Evolutionary conservation across 1,140 invertebrate species (phyloP), one percentile per base, ranked within the genome.

Genomic region (Calliphora vicina): DNA sequence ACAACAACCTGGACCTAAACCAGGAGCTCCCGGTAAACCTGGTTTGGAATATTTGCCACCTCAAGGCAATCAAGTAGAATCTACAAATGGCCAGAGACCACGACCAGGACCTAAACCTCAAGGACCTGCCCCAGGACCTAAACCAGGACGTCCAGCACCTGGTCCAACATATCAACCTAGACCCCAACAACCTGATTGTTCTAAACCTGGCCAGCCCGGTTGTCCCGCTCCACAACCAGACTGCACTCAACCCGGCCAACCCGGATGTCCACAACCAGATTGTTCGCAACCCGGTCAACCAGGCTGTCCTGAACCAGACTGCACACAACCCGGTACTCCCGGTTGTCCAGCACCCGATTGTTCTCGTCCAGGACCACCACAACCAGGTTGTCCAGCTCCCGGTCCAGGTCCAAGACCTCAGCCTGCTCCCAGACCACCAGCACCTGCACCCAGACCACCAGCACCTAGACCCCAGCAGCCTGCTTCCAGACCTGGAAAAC

Each of bases 361-460:
- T 23, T 35, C 13, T 26, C 45, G 26, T 29, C 50, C 35, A 12
- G 35, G 35, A 43, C 82, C 81, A 45, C 35, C 45, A 23, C 61
- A 84, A 71, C 84, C 84, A 12, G 80, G 80, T 26, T 29, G 27
- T 26, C 72, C 35, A 71, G 43, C 45, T 61, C 74, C 43, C 12
- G 73, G 42, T 12, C 61, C 61, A 10, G 20, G n/a, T 26, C 42
- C 81, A 27, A 42, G 26, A 12, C 81, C 83, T 76, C 26, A 27
- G 12, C 57, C 15, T n/a, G n/a, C n/a, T n/a, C n/a, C n/a, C n/a
- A 61, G 50, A 61, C 42, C 42, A 43, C 42, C 5, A 43, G 5
- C 42, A 43, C 50, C 50, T 15, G 13, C 13, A n/a, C 50, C 50
- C 17, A 10, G 10, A 43, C 80, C 80, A 57, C 50, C 80, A 15